Conservation (phyloP, 2,113 vertebrate species). For the Chaetodon trifascialis region DNA sequence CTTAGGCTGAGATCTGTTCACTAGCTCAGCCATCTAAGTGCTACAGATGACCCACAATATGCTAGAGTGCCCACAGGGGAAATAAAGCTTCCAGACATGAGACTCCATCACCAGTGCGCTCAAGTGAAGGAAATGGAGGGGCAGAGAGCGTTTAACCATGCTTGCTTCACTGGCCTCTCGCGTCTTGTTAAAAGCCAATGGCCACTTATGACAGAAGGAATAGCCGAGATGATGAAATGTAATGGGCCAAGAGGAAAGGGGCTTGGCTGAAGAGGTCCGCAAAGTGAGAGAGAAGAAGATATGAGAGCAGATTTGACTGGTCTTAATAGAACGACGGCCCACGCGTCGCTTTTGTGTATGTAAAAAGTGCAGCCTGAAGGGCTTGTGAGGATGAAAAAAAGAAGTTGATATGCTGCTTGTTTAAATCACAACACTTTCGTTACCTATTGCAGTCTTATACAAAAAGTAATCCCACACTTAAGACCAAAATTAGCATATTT, state of each 20-base stretch:
- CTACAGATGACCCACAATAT: slow-evolving; percentile 84
- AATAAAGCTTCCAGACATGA: slow-evolving; percentile 83
- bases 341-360: slow-evolving; percentile 1
- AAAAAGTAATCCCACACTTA: background rate
- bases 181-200: slow-evolving; percentile 80
- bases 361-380: background rate
- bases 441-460: background rate
- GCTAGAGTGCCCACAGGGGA: slow-evolving; percentile 80
- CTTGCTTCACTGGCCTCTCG: slow-evolving; percentile 75
- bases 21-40: slow-evolving; percentile 76
- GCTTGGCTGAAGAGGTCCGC: slow-evolving; percentile 58
- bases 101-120: slow-evolving; percentile 77
- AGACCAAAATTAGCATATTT: too few species aligned
- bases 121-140: slow-evolving; percentile 74
- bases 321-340: slow-evolving; percentile 20
- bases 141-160: slow-evolving; percentile 78
- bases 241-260: slow-evolving; percentile 72
- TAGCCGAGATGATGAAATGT: slow-evolving; percentile 79
- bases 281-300: slow-evolving; percentile 36
- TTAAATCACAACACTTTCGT: background rate
- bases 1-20: slow-evolving; percentile 73
- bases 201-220: slow-evolving; percentile 80
- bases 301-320: slow-evolving; percentile 46
- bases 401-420: background rate
- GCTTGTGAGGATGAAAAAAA: slow-evolving; percentile 13